These are phyloP conservation scores for Bombus fervidus DNA, from an alignment of 1,140 invertebrate genomes.

Conservation along the genomic window DNA sequence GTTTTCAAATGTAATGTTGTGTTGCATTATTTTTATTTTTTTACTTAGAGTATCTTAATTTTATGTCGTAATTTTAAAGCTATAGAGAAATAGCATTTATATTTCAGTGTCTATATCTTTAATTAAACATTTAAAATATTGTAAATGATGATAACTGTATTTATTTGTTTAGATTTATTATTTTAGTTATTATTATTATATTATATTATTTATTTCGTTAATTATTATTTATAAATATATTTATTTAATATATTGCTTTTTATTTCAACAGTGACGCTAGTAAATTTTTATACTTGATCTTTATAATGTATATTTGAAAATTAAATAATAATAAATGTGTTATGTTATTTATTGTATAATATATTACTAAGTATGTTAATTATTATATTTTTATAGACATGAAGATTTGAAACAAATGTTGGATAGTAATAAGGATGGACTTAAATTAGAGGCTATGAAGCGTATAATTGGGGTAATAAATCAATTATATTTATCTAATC, in stretches of 20 bases:
- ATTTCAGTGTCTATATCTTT: background rate
- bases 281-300: too few relatives aligned
- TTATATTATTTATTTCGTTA: background rate
- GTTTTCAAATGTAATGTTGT: background rate
- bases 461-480: slow-evolving; percentile 94
- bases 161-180: too few relatives aligned
- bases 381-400: slow-evolving; percentile 87
- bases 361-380: background rate
- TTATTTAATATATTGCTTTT: background rate
- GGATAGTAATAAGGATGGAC: slow-evolving; percentile 97
- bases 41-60: background rate
- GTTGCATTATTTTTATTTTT: background rate
- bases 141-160: too few relatives aligned
- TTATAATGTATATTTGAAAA: background rate
- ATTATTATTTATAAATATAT: background rate
- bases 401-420: slow-evolving; percentile 97
- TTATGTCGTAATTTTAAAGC: background rate
- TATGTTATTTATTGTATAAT: background rate
- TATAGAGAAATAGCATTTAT: background rate
- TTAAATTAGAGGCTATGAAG: slow-evolving; percentile 99
- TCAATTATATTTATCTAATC: background rate
- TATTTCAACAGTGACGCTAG: background rate
- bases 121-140: background rate
- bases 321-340: background rate
- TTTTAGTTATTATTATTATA: background rate